phyloP scores from a whole-genome alignment of 2,797 vertebrate genomes.

The Parauchenoglanis punctatus region DNA sequence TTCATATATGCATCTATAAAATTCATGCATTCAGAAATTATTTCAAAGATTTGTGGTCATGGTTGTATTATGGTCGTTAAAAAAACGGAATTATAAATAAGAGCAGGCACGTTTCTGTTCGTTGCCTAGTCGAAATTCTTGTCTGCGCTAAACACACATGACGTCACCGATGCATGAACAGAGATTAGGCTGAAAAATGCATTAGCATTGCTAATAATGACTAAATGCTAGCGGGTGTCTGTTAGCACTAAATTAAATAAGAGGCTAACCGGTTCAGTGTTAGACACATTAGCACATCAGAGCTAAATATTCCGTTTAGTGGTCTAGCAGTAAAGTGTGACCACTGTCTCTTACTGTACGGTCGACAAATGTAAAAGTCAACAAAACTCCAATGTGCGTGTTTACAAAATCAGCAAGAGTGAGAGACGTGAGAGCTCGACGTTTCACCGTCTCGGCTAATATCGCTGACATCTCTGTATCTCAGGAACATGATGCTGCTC shows the following conservation, averaged over 20 bases:
- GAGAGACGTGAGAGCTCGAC: neutral
- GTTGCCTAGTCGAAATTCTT: neutral
- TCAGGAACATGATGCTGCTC: neutral
- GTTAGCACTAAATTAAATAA: neutral
- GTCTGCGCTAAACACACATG: neutral
- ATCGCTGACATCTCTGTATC: neutral
- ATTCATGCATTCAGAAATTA: neutral
- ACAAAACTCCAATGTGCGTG: slow-evolving; percentile 19
- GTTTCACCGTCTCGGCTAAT: neutral
- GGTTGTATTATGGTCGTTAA: neutral
- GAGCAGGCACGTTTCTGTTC: neutral
- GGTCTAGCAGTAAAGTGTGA: slow-evolving; percentile 2
- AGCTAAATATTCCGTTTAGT: neutral
- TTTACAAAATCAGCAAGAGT: neutral
- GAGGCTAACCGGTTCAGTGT: neutral
- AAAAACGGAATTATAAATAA: neutral
- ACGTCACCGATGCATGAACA: neutral
- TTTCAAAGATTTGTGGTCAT: neutral
- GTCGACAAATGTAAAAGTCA: neutral
- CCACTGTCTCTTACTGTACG: neutral
- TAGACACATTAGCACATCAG: neutral
- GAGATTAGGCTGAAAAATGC: neutral
- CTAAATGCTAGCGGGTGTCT: neutral
- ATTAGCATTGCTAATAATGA: neutral
- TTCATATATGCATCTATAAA: neutral